Conservation (phyloP, 2,797 vertebrate species). For the Moxostoma hubbsi region DNA sequence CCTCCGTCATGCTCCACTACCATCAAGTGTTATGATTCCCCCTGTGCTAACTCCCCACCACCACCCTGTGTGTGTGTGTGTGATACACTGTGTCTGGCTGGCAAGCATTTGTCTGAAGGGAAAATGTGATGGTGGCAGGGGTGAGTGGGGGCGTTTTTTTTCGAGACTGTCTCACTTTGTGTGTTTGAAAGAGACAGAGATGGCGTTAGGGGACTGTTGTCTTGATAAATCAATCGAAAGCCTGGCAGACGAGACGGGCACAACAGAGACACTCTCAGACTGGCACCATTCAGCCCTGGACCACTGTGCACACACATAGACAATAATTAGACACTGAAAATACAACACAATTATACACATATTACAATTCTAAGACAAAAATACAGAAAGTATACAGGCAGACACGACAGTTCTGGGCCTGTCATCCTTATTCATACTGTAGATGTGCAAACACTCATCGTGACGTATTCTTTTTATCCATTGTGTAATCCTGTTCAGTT, state of each 20-base stretch:
- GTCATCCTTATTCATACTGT: background rate
- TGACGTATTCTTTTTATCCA: background rate
- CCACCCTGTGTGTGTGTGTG: background rate
- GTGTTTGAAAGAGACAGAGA: constrained; percentile 27
- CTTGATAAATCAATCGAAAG: constrained; percentile 50
- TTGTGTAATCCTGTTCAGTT: background rate
- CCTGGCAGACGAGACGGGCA: constrained; percentile 18
- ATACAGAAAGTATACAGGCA: constrained; percentile 16
- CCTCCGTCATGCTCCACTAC: constrained; percentile 29
- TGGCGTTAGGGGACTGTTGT: constrained; percentile 22
- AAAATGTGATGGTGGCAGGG: constrained; percentile 20
- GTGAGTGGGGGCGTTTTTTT: constrained; percentile 26
- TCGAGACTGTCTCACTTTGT: constrained; percentile 19
- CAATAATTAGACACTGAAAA: constrained; percentile 31
- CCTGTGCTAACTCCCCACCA: constrained; percentile 31
- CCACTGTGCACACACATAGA: constrained; percentile 19
- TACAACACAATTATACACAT: constrained; percentile 14
- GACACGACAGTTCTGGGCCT: background rate
- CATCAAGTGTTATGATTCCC: constrained; percentile 38
- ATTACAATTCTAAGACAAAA: constrained; percentile 14
- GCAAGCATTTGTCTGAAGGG: constrained; percentile 44
- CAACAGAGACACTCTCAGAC: constrained; percentile 37
- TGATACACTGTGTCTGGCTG: constrained; percentile 35
- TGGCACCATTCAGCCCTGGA: constrained; percentile 42
- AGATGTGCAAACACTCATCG: background rate